Conservation (phyloP, 2,797 vertebrate genomes). For the Acomys russatus region DNA sequence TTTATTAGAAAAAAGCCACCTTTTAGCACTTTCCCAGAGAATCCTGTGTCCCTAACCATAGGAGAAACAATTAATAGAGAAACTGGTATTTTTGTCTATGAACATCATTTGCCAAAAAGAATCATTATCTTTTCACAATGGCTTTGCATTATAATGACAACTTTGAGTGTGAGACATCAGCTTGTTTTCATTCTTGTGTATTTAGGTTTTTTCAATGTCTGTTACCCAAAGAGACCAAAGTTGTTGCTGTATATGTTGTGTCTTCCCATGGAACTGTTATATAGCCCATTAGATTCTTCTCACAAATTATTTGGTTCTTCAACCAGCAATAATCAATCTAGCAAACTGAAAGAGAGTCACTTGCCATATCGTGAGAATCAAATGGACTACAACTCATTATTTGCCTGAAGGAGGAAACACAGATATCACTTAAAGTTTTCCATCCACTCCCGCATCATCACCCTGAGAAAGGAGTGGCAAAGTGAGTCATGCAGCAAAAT, state of each 20-base stretch:
- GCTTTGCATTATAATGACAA: not conserved
- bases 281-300: not conserved
- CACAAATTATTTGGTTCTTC: conserved; percentile 34
- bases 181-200: not conserved
- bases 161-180: not conserved
- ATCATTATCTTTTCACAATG: not conserved
- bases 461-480: not conserved
- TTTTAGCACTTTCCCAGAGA: not conserved
- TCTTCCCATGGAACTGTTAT: not conserved
- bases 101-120: not conserved
- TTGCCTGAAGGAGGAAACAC: not conserved
- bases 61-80: not conserved
- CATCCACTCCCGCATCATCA: not conserved
- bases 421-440: not conserved
- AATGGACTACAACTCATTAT: not conserved
- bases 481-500: not conserved
- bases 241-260: not conserved
- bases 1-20: not conserved
- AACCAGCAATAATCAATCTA: conserved; percentile 10
- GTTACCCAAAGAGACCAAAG: not conserved
- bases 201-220: not conserved
- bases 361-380: conserved; percentile 33
- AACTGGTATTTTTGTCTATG: not conserved
- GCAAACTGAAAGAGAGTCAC: conserved; percentile 25
- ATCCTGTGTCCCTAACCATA: not conserved